Evolutionary conservation across 2,113 vertebrate genomes (phyloP), one percentile per base, ranked within the genome.

Genomic region (Phocoena phocoena): DNA sequence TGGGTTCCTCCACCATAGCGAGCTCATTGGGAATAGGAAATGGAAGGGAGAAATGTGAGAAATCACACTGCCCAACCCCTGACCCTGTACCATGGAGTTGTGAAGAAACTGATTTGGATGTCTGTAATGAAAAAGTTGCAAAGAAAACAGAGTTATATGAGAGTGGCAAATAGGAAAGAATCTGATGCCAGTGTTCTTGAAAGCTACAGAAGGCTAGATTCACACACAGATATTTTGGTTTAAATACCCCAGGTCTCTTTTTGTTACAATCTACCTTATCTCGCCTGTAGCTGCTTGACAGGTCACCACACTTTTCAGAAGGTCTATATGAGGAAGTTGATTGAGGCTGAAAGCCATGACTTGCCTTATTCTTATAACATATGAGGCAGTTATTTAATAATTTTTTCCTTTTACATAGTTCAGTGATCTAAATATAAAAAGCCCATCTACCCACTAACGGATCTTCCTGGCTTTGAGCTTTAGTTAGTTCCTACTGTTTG

Each of bases 321-420:
- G 17, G 28, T 79, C 13, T 62, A 5, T 71, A 21, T 9, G 10
- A 90, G 63, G 82, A 76, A 36, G 47, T 60, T 8, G 23, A 33
- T 67, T 12, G 15, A 67, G 82, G 25, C n/a, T 21, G 38, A 80
- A 87, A 95, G 25, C 38, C 8, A 5, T 13, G 65, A 74, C 58
- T 92, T 88, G 36, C 8, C 63, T 88, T 85, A 41, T 58, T 89
- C 79, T 95, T 93, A 44, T 38, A 88, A 95, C 9, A 68, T 60
- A 44, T 15, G 8, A 73, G 23, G 9, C 62, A 81, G 50, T 89
- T 95, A 41, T n/a, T 77, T 89, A 93, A 63, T 38, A 38, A 33
- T 17, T 41, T 80, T 93, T 96, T 88, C 33, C 23, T 70, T 58
- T 96, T 77, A 47, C 6, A 17, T 18, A 74, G 26, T 38, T 92